Evolutionary conservation across 1,140 invertebrate genomes (phyloP), one percentile per base, ranked within the genome.

Genomic region (Daktulosphaira vitifoliae): DNA sequence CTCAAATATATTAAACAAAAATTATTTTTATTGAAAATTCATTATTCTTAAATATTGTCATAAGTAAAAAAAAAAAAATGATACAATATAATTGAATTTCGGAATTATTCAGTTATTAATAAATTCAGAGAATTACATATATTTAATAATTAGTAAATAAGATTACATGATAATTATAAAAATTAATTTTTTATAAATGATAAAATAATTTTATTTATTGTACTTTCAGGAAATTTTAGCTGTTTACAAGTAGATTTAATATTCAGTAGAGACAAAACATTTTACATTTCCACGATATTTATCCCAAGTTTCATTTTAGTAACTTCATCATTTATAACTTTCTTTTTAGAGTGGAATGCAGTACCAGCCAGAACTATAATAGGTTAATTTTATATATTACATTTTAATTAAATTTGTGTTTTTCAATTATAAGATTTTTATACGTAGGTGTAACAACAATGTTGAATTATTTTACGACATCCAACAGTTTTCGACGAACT

Each of bases 391-490:
- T n/a, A 18, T 26, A 1, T 9, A 7, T 44, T 7, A 44, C n/a
- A 44, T 44, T n/a, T 4, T 44, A n/a, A 44, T n/a, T n/a, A n/a
- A n/a, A n/a, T n/a, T n/a, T 33, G 29, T 33, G 11, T 11, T 33
- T 33, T 33, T 33, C 29, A 11, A 33, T 33, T 33, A 33, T 33
- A 33, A 33, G 11, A 33, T 33, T 33, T 33, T 33, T 33, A 3
- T 16, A 78, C 73, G 48, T 76, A 90, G 88, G 89, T 76, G 91
- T 95, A 73, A 94, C 92, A 70, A 94, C 92, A 75, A 95, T 95
- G 91, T 84, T 94, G 83, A 94, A 94, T 80, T 94, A 94, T 82
- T 94, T 94, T 85, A 94, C 92, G 70, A 95, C 91, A 71, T 91
- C 88, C 66, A 91, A 89, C 73, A 87, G 87, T 72, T 91, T 90